Evolutionary conservation across 2,113 vertebrate species (phyloP).

Genomic region (Podarcis raffonei): DNA sequence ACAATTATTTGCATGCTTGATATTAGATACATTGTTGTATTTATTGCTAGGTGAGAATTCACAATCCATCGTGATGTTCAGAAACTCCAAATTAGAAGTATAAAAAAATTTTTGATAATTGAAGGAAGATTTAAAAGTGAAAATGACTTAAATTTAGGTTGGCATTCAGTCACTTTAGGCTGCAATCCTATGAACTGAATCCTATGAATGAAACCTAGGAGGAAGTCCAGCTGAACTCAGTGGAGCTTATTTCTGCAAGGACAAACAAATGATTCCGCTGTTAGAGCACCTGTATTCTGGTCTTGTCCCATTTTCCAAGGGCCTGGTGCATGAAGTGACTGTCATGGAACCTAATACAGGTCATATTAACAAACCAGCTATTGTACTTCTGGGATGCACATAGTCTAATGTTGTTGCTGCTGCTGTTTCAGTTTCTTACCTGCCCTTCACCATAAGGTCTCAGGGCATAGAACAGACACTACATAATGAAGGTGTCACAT

Average conservation of each 20-base stretch:
- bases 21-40: neutral
- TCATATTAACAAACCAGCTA: neutral
- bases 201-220: too few species aligned
- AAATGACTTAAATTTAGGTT: neutral
- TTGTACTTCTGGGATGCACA: neutral
- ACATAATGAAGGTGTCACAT: too few species aligned
- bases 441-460: too few species aligned
- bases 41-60: neutral
- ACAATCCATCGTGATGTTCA: neutral
- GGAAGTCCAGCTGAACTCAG: too few species aligned
- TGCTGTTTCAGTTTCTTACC: too few species aligned
- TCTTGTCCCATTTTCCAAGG: neutral
- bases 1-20: slow-evolving; percentile 2
- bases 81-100: neutral
- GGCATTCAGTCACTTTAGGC: neutral
- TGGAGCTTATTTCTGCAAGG: too few species aligned
- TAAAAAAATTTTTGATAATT: neutral
- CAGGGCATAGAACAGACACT: too few species aligned
- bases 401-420: neutral
- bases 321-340: neutral
- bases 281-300: neutral
- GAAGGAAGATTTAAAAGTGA: neutral
- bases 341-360: neutral
- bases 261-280: too few species aligned
- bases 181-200: too few species aligned